Evolutionary conservation across 2,797 vertebrate genomes (phyloP).

Genomic region (Anguilla obscura): DNA sequence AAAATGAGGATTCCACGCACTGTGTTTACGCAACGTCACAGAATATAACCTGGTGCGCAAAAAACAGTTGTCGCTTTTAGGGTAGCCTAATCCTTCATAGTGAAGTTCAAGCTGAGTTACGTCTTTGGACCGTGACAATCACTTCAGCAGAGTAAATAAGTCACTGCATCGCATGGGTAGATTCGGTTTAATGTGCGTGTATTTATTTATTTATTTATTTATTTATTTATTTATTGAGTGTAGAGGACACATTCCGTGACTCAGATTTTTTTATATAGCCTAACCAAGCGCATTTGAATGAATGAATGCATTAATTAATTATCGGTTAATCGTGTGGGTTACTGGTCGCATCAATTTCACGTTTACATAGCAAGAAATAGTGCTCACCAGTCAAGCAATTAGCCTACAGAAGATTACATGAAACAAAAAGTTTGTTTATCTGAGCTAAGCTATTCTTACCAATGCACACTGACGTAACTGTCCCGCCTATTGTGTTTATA

Average conservation of each 20-base stretch:
- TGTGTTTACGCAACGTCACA: neutral
- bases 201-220: constrained; percentile 14
- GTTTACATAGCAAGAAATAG: constrained; percentile 57
- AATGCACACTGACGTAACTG: neutral
- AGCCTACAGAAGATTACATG: neutral
- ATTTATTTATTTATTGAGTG: neutral
- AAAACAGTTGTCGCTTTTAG: no score
- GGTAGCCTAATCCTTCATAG: no score
- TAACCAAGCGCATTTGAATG: constrained; percentile 39
- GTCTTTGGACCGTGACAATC: no score
- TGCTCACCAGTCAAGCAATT: constrained; percentile 50
- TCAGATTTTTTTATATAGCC: constrained; percentile 33
- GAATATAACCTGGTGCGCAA: neutral
- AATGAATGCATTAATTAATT: constrained; percentile 41
- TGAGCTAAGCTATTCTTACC: neutral
- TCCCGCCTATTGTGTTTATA: neutral
- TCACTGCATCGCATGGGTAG: no score
- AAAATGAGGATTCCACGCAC: constrained; percentile 15
- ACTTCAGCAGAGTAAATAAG: no score
- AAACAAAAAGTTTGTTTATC: neutral
- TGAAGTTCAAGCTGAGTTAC: no score
- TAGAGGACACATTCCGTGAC: constrained; percentile 44
- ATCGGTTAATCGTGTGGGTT: constrained; percentile 54
- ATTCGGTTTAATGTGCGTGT: no score
- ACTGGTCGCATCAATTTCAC: constrained; percentile 63